phyloP scores from a whole-genome alignment of 1,140 invertebrate genomes.

The Atta texana region DNA sequence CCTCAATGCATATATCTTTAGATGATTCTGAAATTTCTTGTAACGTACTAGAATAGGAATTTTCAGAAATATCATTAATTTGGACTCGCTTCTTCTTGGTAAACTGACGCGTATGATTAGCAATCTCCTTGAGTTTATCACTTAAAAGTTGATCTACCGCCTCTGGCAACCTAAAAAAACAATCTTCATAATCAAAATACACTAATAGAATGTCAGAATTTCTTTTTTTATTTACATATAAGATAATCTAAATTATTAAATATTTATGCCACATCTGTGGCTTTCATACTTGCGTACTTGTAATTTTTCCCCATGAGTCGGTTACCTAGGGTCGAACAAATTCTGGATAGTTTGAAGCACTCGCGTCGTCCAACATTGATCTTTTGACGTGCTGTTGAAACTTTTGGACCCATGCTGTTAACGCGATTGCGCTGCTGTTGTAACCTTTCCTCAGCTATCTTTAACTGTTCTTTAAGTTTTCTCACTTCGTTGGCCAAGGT shows the following conservation, averaged over 20 bases:
- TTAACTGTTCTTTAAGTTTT: slow-evolving; percentile 79
- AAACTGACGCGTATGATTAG: slow-evolving; percentile 80
- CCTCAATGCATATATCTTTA: background rate
- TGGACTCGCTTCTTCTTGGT: slow-evolving; percentile 75
- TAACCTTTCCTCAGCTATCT: slow-evolving; percentile 79
- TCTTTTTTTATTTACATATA: slow-evolving; percentile 8
- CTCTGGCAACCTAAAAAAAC: slow-evolving; percentile 80
- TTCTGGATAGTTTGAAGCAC: slow-evolving; percentile 80
- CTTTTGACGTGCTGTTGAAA: slow-evolving; percentile 78
- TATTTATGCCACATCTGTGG: slow-evolving; percentile 78
- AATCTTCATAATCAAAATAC: background rate
- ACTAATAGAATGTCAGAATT: background rate
- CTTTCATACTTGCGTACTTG: slow-evolving; percentile 83
- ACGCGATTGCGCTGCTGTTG: slow-evolving; percentile 78
- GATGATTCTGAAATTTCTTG: slow-evolving; percentile 21
- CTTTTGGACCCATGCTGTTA: slow-evolving; percentile 77
- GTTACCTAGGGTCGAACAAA: slow-evolving; percentile 82
- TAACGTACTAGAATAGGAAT: slow-evolving; percentile 1
- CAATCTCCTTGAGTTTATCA: slow-evolving; percentile 81
- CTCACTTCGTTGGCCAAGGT: slow-evolving; percentile 76
- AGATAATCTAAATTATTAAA: slow-evolving; percentile 48
- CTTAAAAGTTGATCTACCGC: slow-evolving; percentile 80
- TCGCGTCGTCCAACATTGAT: slow-evolving; percentile 80
- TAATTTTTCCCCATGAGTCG: slow-evolving; percentile 80
- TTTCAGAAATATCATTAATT: slow-evolving; percentile 51